Evolutionary conservation across 2,797 vertebrate species (phyloP), one percentile per base, ranked within the genome.

Genomic region (Antennarius maculatus): DNA sequence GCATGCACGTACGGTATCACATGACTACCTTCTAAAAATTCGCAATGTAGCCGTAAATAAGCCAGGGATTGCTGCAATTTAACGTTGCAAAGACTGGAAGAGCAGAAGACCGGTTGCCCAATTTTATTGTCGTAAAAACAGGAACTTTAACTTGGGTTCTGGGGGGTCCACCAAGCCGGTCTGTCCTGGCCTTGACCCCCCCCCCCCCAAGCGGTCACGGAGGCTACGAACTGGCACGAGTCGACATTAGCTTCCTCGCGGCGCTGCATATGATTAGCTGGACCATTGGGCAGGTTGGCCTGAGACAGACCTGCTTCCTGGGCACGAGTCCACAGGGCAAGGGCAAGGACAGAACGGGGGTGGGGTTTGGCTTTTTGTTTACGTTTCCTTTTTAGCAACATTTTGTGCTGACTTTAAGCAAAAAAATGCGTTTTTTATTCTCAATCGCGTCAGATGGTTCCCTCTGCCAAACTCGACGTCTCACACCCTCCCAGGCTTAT

Each of bases 181-280:
- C 85, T 84, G 77, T 69, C 82, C 78, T 84, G 81, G 88, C 81
- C 81, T 85, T 60, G 63, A 85, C 85, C 74, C 79, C 85, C 86
- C 23, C 23, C 23, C 23, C 23, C 23, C n/a, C n/a, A n/a, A 65
- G 76, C 76, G 41, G 84, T 77, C 69, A 85, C 9, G 71, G 76
- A 88, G 82, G 77, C 85, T 23, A 84, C 66, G 76, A 79, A 85
- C 85, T 88, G 88, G 87, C 81, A 86, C 80, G 65, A 82, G 82
- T 68, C 83, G 84, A 69, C 89, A 89, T 82, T 88, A 82, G 85
- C 89, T 91, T 92, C 87, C 91, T 92, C 66, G 74, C 83, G 81
- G 90, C 87, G 58, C 92, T 91, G 92, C 91, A 92, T 93, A 91
- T 93, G 88, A 93, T 94, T 94, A 92, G 84, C 89, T 91, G 92